Evolutionary conservation across 1,140 invertebrate species (phyloP).

Genomic region (Drosophila takahashii): DNA sequence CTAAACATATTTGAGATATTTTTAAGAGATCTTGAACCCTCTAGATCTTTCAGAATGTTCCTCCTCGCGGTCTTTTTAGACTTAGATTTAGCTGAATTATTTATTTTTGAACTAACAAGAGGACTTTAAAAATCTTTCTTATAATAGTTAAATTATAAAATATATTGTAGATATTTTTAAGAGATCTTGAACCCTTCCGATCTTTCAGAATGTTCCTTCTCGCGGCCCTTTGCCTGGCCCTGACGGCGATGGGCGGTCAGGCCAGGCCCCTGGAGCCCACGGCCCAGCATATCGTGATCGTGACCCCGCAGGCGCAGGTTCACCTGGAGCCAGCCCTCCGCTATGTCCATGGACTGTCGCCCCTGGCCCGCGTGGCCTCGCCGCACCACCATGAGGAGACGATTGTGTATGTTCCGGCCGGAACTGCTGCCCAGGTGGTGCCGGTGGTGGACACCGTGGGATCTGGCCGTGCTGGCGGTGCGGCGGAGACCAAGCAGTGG

Average conservation of each 20-base stretch:
- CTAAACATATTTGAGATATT: too few relatives aligned
- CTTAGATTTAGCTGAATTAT: too few relatives aligned
- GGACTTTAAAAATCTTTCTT: too few relatives aligned
- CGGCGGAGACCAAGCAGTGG: constrained; percentile 52
- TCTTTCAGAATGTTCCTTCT: constrained; percentile 65
- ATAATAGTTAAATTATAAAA: too few relatives aligned
- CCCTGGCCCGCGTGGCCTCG: constrained; percentile 68
- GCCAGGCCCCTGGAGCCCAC: constrained; percentile 63
- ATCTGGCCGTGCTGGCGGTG: constrained; percentile 53
- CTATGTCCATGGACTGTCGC: constrained; percentile 77
- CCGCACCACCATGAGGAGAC: constrained; percentile 79
- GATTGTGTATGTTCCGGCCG: constrained; percentile 76
- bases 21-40: too few relatives aligned
- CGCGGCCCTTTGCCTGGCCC: constrained; percentile 64
- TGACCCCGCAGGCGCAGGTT: constrained; percentile 81
- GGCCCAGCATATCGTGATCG: constrained; percentile 77
- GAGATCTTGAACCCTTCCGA: too few relatives aligned
- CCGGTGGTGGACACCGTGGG: constrained; percentile 55
- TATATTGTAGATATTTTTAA: too few relatives aligned
- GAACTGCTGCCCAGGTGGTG: constrained; percentile 64
- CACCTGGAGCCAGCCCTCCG: constrained; percentile 75
- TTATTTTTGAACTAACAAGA: too few relatives aligned
- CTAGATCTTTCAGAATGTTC: constrained; percentile 54
- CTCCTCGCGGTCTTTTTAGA: constrained; percentile 64
- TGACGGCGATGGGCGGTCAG: constrained; percentile 54